Base-by-base conservation (phyloP, 2,888 invertebrate species). In the Volucella inflata region DNA sequence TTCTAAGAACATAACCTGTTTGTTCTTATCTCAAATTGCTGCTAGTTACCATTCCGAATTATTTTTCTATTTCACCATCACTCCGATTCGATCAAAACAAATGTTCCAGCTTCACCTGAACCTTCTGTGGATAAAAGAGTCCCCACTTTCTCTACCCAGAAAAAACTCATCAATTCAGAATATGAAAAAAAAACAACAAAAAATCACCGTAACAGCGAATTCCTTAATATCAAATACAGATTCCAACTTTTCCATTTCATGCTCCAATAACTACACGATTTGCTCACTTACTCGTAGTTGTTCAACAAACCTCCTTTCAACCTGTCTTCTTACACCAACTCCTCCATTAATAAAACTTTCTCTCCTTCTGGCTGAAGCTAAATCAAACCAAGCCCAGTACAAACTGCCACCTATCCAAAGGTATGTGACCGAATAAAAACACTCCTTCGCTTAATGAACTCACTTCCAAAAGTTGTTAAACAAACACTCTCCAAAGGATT, bases 391-490 rank as follows among this genome's bases (percentile, higher is more conserved):
- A 16, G 38, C 8, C 46, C 46, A 57, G 11, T 1, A 36, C 30
- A 57, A 17, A 36, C 60, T 14, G 38, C 50, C 59, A 21, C 60
- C 21, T 21, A 21, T 21, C 21, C 21, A 21, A 21, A 74, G 53
- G 53, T 68, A 72, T 67, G 70, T 76, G 81, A 76, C 82, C 83
- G 65, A 48, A 21, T 21, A 68, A 78, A 55, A 51, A 75, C 65
- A 70, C 70, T 84, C 8, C 40, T 68, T 72, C 57, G 30, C 77
- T 76, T 85, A 85, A 80, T 85, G 84, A 85, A 85, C 71, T 80
- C 4, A 46, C 65, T 50, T 67, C 11, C 55, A 76, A 84, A 84
- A 85, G 55, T 84, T 84, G 30, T 55, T 59, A 65, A n/a, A 36
- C 50, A 72, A 85, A 85, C 76, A 71, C 71, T 85, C 71, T 44